Base-by-base conservation (phyloP, 2,113 vertebrate species). In the Riparia riparia region DNA sequence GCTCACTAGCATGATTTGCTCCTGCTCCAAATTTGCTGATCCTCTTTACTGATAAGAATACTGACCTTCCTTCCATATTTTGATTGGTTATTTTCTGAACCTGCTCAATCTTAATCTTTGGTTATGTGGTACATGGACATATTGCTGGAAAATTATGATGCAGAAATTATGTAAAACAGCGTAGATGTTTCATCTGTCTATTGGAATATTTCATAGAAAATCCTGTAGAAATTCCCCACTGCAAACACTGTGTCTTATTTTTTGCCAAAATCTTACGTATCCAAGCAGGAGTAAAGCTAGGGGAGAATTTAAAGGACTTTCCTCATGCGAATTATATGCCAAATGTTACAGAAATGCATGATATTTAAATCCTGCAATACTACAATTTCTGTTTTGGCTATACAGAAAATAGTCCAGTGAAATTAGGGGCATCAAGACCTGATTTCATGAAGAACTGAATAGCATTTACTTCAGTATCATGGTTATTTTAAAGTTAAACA, bases 401-500 rank as follows among this genome's bases (percentile, higher is more conserved):
- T 60, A 77, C 19, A 63, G 64, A 82, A 89, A 63, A 73, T 44
- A 9, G 39, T 73, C 24, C 12, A 64, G 24, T 29, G 39, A 89
- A 90, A 78, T 74, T 51, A 71, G 74, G 14, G 21, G 22, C 74
- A 58, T 53, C 7, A 42, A 71, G 44, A 51, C 34, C 21, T 63
- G 39, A 65, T 44, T 82, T 77, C 0, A 1, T 70, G 22, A 93
- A 86, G 37, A 80, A 44, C 29, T 58, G 56, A 70, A 49, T 32
- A 60, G 34, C 47, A 56, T 86, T 86, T 88, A 41, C 26, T 69
- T 94, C 51, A 60, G 19, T 63, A 45, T 69, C 15, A 12, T 14
- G 31, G 61, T 86, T 95, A 70, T 86, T 83, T 93, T 88, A 63
- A 77, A 29, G 71, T 89, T 86, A 88, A 90, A 73, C 56, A 76